Evolutionary conservation across 2,113 vertebrate genomes (phyloP).

Genomic region (Casuarius casuarius): DNA sequence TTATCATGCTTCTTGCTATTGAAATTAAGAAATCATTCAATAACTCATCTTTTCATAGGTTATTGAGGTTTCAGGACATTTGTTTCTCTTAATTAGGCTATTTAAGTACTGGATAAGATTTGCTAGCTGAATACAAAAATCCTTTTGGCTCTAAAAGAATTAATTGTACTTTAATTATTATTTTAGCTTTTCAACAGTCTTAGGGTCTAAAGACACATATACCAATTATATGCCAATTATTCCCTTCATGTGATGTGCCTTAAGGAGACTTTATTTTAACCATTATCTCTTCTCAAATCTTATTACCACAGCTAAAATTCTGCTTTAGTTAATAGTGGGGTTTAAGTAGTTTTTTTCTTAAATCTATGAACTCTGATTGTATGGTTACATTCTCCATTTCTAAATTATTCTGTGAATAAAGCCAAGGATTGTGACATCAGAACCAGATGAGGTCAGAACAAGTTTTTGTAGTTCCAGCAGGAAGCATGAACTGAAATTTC

Average conservation of each 20-base stretch:
- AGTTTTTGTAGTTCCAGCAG: neutral
- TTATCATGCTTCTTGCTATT: constrained; percentile 60
- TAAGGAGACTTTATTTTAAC: neutral
- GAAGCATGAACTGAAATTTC: neutral
- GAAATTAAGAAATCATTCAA: constrained; percentile 73
- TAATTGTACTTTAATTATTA: constrained; percentile 54
- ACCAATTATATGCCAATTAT: constrained; percentile 21
- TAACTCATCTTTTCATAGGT: constrained; percentile 55
- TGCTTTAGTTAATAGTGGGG: neutral
- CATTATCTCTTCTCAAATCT: neutral
- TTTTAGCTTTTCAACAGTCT: constrained; percentile 43
- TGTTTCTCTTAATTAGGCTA: constrained; percentile 71
- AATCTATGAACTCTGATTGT: neutral
- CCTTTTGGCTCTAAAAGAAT: constrained; percentile 30
- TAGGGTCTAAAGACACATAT: constrained; percentile 26
- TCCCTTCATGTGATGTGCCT: neutral
- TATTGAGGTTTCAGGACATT: constrained; percentile 71
- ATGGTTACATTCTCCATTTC: neutral
- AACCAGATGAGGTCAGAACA: neutral
- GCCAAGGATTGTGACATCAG: neutral
- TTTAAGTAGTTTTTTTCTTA: neutral
- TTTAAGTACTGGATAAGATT: constrained; percentile 49
- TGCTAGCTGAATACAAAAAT: constrained; percentile 34
- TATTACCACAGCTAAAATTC: neutral
- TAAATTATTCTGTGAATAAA: neutral